A percentile compares a stretch with the other conserved stretches of the same genome.
Conservation (phyloP, 2,888 invertebrate genomes). For the Drosophila acutilabella region DNA sequence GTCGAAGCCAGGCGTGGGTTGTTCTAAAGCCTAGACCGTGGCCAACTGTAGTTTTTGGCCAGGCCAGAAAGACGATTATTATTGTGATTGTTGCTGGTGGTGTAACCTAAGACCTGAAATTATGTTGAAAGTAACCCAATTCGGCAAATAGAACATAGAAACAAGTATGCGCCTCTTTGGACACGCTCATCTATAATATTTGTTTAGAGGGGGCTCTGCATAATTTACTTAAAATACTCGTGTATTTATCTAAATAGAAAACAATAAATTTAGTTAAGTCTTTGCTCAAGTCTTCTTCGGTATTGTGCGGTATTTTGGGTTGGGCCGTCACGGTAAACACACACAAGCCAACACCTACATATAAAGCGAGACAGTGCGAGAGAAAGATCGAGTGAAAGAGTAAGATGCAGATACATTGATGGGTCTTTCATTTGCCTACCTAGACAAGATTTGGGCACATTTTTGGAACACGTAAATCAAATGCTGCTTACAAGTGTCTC, state of each 20-base stretch:
- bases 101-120: constrained; percentile 75
- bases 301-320: constrained; percentile 47
- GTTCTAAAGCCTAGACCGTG: constrained; percentile 41
- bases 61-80: constrained; percentile 39
- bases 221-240: constrained; percentile 43
- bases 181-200: constrained; percentile 39
- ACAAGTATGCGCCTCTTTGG: constrained; percentile 39
- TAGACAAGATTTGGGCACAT: constrained; percentile 35
- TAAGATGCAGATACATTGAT: constrained; percentile 23
- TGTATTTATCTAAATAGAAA: constrained; percentile 62
- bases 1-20: constrained; percentile 69
- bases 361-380: background rate
- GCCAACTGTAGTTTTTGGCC: constrained; percentile 41
- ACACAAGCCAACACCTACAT: constrained; percentile 21
- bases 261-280: constrained; percentile 62
- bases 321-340: constrained; percentile 48
- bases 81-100: constrained; percentile 37
- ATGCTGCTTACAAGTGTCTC: constrained; percentile 65
- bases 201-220: constrained; percentile 60
- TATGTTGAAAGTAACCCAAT: constrained; percentile 81
- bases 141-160: constrained; percentile 49
- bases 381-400: background rate
- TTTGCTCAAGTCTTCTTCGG: constrained; percentile 40
- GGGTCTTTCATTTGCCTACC: constrained; percentile 41
- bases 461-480: constrained; percentile 66